phyloP scores from a whole-genome alignment of 2,113 vertebrate genomes.

The Origma solitaria region DNA sequence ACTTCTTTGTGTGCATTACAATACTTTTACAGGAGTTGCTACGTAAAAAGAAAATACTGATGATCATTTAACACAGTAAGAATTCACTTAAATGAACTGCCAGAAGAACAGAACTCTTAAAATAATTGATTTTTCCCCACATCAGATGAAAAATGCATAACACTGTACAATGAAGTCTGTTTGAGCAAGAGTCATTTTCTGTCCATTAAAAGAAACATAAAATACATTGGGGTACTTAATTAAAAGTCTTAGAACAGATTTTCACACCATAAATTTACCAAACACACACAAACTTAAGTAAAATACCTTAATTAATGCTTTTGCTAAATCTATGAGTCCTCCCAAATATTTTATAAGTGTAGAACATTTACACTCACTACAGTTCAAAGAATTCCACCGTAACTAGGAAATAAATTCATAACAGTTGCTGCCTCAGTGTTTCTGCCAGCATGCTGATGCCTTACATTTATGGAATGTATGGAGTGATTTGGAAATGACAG shows the following conservation, averaged over 20 bases:
- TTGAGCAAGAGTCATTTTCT: slow-evolving; percentile 75
- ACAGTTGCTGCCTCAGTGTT: slow-evolving; percentile 28
- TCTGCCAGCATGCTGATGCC: slow-evolving; percentile 25
- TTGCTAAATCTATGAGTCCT: not conserved
- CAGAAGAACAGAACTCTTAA: slow-evolving; percentile 71
- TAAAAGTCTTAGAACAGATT: slow-evolving; percentile 56
- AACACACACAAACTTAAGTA: slow-evolving; percentile 33
- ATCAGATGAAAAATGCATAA: slow-evolving; percentile 72
- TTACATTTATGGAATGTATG: slow-evolving; percentile 51
- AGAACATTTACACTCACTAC: not conserved
- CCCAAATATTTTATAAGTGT: not conserved
- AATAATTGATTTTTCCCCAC: slow-evolving; percentile 74
- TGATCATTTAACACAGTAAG: slow-evolving; percentile 69
- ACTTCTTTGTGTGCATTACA: slow-evolving; percentile 54
- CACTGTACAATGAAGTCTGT: slow-evolving; percentile 59
- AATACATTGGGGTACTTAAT: slow-evolving; percentile 62
- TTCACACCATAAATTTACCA: slow-evolving; percentile 61
- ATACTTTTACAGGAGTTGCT: slow-evolving; percentile 67
- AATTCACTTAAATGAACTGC: slow-evolving; percentile 75
- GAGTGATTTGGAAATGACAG: slow-evolving; percentile 75
- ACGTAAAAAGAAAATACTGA: slow-evolving; percentile 69
- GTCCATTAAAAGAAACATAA: slow-evolving; percentile 74
- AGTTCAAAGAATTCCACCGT: not conserved
- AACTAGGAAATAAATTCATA: not conserved
- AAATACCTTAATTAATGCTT: slow-evolving; percentile 25